phyloP scores from a whole-genome alignment of 2,888 invertebrate species.

The Helicoverpa assulta region DNA sequence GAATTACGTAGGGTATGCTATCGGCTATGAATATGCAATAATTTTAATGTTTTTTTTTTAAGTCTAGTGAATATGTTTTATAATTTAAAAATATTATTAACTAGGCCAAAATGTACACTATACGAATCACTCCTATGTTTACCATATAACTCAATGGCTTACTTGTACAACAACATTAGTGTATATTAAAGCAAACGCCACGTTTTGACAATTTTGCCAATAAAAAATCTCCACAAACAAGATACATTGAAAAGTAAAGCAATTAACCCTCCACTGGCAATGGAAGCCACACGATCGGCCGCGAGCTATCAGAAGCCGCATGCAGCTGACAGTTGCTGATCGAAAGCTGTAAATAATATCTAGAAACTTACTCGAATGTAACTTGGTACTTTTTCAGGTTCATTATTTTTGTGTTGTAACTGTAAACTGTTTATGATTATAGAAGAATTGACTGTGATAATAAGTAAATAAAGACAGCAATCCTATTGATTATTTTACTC shows the following conservation, averaged over 20 bases:
- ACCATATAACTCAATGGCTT: too few species aligned
- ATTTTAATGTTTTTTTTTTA: too few species aligned
- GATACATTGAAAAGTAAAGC: constrained; percentile 11
- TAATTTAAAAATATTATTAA: too few species aligned
- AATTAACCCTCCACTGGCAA: constrained; percentile 39
- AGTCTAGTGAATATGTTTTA: too few species aligned
- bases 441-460: too few species aligned
- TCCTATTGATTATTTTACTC: too few species aligned
- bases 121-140: too few species aligned
- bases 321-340: constrained; percentile 46
- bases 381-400: neutral
- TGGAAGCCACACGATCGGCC: constrained; percentile 21
- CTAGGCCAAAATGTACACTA: too few species aligned
- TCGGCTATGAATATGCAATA: too few species aligned
- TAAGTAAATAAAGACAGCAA: too few species aligned
- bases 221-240: constrained; percentile 10
- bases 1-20: neutral
- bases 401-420: constrained; percentile 15
- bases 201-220: neutral
- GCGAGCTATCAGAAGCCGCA: constrained; percentile 2
- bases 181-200: too few species aligned
- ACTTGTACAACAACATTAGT: too few species aligned
- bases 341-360: constrained; percentile 36
- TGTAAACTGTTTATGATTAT: neutral
- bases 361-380: constrained; percentile 17